phyloP scores from a whole-genome alignment of 2,797 vertebrate genomes.

The Fratercula arctica region DNA sequence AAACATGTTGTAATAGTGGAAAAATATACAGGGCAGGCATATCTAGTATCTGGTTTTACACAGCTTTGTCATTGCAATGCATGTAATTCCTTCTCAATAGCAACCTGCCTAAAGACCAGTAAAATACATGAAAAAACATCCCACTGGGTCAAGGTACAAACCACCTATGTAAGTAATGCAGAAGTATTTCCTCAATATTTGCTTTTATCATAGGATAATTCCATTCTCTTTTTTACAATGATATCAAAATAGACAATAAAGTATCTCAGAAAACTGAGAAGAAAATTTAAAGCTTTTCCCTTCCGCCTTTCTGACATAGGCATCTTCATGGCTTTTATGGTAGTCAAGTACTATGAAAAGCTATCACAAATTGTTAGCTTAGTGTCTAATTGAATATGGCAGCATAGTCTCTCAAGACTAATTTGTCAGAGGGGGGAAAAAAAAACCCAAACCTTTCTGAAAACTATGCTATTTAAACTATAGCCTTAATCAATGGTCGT shows the following conservation, averaged over 20 bases:
- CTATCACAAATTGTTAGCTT: not conserved
- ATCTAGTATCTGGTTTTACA: not conserved
- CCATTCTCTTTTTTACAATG: not conserved
- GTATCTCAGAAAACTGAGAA: not conserved
- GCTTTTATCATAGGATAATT: not conserved
- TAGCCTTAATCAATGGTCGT: not conserved
- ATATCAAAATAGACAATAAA: not conserved
- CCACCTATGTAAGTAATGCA: accelerated
- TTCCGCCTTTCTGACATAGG: not conserved
- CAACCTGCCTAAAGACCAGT: not conserved
- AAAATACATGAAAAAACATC: not conserved
- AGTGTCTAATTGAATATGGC: not conserved
- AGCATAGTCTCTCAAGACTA: not conserved
- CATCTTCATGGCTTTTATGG: not conserved
- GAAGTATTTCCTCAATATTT: not conserved
- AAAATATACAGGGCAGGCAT: not conserved
- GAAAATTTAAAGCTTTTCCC: not conserved
- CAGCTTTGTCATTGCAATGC: not conserved
- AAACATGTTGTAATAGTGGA: not conserved
- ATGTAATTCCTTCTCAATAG: not conserved
- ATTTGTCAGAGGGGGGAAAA: not conserved
- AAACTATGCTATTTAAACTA: not conserved
- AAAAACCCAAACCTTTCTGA: not conserved
- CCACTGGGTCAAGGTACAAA: not conserved
- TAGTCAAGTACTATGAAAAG: not conserved